Evolutionary conservation across 2,113 vertebrate genomes (phyloP).

Genomic region (Melospiza georgiana): DNA sequence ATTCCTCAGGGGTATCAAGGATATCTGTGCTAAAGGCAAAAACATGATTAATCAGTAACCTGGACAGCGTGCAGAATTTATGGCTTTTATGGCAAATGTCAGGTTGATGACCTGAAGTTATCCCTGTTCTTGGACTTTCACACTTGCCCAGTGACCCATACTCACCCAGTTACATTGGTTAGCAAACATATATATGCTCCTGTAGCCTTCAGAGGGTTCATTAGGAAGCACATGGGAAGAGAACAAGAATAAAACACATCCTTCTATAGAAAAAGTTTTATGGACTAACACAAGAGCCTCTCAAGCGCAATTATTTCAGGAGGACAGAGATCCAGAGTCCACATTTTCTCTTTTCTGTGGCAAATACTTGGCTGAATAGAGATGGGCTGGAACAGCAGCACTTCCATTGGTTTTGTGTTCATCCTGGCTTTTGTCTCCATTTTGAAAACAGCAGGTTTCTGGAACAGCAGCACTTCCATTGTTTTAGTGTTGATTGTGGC

Average conservation of each 20-base stretch:
- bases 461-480: not conserved
- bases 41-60: not conserved
- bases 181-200: not conserved
- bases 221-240: not conserved
- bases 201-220: not conserved
- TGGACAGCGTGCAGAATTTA: not conserved
- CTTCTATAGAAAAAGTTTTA: not conserved
- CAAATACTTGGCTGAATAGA: not conserved
- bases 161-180: not conserved
- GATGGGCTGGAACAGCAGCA: conserved; percentile 25
- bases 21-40: not conserved
- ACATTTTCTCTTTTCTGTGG: not conserved
- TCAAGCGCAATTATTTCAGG: not conserved
- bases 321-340: not conserved
- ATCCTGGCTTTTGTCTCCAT: not conserved
- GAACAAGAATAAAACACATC: not conserved
- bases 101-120: not conserved
- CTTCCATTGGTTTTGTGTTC: not conserved
- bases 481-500: not conserved
- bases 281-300: not conserved
- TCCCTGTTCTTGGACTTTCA: not conserved
- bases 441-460: not conserved
- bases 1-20: not conserved
- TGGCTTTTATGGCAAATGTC: not conserved
- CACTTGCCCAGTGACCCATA: not conserved